Base-by-base conservation (phyloP, 2,888 invertebrate species). In the Papilio demoleus region DNA sequence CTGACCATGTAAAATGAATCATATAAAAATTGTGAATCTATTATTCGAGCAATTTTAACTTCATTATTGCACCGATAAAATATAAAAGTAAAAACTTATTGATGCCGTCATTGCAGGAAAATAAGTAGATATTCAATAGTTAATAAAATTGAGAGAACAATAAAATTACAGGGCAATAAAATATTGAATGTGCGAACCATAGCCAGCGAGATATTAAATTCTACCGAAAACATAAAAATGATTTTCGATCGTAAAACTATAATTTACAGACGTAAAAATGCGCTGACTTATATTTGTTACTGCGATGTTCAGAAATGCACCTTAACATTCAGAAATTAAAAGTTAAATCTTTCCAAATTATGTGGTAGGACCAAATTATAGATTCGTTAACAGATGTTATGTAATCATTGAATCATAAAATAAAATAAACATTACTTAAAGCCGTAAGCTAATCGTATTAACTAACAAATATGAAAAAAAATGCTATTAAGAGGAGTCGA, bases 241-340 rank as follows among this genome's bases (percentile, higher is more conserved):
- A 92, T 92, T 93, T 92, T 91, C 88, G 92, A 90, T 92, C 93
- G 90, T 93, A 93, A 93, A 92, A 93, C 88, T 86, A 92, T 92
- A 93, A 92, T 93, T 93, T 93, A 92, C 93, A 92, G 90, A 91
- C 92, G 92, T 93, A 92, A 92, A 90, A 92, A 88, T 90, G 83
- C 85, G 90, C 91, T 88, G 90, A 90, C 87, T 88, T 90, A 87
- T 88, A 84, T 56, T 1, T 82, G 86, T 86, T 86, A 86, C 84
- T 80, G 76, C 74, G 74, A 78, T 82, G 77, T 78, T 45, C 60
- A 22, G 38, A 45, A 24, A 36, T 31, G 40, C 38, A 40, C 14
- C 19, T 17, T 78, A 77, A 76, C 78, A 82, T 80, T 78, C 9
- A 50, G 12, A 24, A 1, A 11, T 24, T 50, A 50, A 50, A 50